Conservation (phyloP, 2,888 invertebrate genomes). For the Argyresthia goedartella region DNA sequence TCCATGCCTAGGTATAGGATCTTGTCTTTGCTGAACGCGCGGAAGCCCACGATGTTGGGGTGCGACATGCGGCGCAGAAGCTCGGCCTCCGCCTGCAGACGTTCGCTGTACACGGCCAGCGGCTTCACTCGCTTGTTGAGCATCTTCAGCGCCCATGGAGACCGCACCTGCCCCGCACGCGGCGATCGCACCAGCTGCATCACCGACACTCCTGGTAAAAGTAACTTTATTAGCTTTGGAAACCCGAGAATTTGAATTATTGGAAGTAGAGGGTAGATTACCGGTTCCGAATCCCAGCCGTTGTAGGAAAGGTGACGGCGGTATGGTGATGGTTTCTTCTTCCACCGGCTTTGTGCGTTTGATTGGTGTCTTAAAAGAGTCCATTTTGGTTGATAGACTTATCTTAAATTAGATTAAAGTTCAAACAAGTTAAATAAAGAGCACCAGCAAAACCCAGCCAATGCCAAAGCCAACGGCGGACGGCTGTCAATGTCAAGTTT, state of each 20-base stretch:
- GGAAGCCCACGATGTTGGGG: slow-evolving; percentile 87
- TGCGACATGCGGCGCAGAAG: slow-evolving; percentile 78
- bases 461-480: too few species aligned
- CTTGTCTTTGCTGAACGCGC: slow-evolving; percentile 61
- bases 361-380: slow-evolving; percentile 51
- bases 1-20: slow-evolving; percentile 84
- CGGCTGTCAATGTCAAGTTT: too few species aligned
- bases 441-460: too few species aligned
- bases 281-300: slow-evolving; percentile 84
- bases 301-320: slow-evolving; percentile 80
- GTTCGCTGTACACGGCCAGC: slow-evolving; percentile 51
- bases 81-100: slow-evolving; percentile 79
- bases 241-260: not conserved
- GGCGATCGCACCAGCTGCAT: slow-evolving; percentile 83
- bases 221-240: not conserved
- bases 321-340: slow-evolving; percentile 63
- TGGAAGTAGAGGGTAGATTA: slow-evolving; percentile 21
- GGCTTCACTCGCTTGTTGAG: slow-evolving; percentile 67
- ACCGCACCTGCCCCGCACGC: slow-evolving; percentile 74
- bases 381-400: slow-evolving; percentile 21
- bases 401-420: not conserved
- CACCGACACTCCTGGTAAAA: slow-evolving; percentile 77
- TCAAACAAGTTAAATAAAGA: not conserved
- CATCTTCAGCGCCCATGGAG: slow-evolving; percentile 91
- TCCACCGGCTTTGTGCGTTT: slow-evolving; percentile 27